Conservation (phyloP, 2,888 invertebrate species). For the Podotricha telesiphe region DNA sequence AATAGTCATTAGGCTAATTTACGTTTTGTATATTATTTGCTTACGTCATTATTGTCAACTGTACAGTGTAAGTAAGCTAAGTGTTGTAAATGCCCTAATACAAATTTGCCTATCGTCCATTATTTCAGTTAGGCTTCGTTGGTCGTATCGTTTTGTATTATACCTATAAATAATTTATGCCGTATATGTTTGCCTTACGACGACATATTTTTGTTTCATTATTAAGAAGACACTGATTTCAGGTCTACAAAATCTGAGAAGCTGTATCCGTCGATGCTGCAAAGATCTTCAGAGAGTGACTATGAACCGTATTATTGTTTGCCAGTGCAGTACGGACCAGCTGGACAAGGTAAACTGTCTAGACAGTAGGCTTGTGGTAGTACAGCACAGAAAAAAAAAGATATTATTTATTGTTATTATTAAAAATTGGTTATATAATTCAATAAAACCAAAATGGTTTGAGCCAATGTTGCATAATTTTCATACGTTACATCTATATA, state of each 20-base stretch:
- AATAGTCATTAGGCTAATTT: constrained; percentile 12
- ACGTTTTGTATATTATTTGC: constrained; percentile 19
- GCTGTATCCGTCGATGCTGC: constrained; percentile 95
- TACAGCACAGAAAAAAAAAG: no score
- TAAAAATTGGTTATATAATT: no score
- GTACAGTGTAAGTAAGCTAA: constrained; percentile 14
- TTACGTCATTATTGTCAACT: not conserved
- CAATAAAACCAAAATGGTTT: no score
- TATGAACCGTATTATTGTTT: constrained; percentile 94
- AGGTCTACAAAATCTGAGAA: constrained; percentile 98
- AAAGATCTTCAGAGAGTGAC: constrained; percentile 91
- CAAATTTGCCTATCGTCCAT: not conserved
- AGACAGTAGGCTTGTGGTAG: no score
- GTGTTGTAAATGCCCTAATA: not conserved
- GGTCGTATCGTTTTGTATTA: not conserved
- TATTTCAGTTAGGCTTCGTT: constrained; percentile 25
- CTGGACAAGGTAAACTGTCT: constrained; percentile 85
- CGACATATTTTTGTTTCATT: not conserved
- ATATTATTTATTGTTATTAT: no score
- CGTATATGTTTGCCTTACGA: not conserved
- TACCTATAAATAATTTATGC: not conserved
- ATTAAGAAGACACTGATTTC: constrained; percentile 53
- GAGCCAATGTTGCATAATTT: no score
- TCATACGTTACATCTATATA: no score
- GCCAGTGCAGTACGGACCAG: constrained; percentile 85